Base-by-base conservation (phyloP, 2,888 invertebrate genomes). In the Conistra vaccinii region DNA sequence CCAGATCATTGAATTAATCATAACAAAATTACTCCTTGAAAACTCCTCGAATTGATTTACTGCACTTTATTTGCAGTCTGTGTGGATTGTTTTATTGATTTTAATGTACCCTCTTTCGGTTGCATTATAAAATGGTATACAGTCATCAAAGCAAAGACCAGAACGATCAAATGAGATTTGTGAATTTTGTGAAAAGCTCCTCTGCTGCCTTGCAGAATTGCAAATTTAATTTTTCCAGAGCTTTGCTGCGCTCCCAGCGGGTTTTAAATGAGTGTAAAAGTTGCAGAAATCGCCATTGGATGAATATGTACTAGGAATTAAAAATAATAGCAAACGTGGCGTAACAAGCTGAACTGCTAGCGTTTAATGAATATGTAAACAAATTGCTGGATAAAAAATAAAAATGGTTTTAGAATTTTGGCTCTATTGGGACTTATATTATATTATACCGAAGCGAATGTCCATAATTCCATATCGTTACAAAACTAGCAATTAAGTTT, bases 141-240 rank as follows among this genome's bases (percentile, higher is more conserved):
- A 42, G 48, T 62, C 72, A 71, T 73, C 66, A 74, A 85, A 85
- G 82, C 72, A 78, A 83, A 75, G 72, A 80, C 81, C 77, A 87
- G 81, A 82, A 84, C 81, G 78, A 87, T 89, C 78, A 89, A 93
- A 92, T 88, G 78, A 89, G 90, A 92, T 91, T 92, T 90, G 88
- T 85, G 81, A 86, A 88, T 91, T 91, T 92, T 90, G 88, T 85
- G 81, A 86, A 88, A 74, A 89, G 87, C 85, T 85, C 85, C 80
- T 85, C 84, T 70, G 84, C 83, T 87, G 89, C 85, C 83, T 86
- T 82, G 87, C 84, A 83, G 87, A 90, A 90, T 89, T 88, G 89
- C 87, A 89, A 87, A 91, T 90, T 90, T 83, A 89, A 88, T 91
- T 92, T 91, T 90, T 89, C 85, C 76, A 78, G 72, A 84, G 86